Base-by-base conservation (phyloP, 2,888 invertebrate species). In the Chrysopilus asiliformis region DNA sequence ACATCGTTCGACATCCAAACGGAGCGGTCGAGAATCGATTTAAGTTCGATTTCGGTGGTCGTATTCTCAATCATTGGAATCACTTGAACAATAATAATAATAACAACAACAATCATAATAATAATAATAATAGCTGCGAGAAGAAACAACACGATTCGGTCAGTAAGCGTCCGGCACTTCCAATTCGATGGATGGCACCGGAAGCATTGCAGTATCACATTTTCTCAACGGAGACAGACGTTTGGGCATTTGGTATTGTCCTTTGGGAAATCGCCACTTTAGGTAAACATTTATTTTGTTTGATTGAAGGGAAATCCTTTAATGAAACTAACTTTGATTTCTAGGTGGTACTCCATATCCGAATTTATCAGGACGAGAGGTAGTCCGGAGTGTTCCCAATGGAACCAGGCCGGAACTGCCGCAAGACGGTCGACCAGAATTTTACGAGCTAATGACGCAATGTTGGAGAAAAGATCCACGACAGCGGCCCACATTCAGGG, bases 181-280 rank as follows among this genome's bases (percentile, higher is more conserved):
- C 63, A 6, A 62, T 63, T 20, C 51, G 62, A 16, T 86, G 86
- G 86, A 86, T 86, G 85, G 82, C 85, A 3, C 85, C 86, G 1
- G 86, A 86, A 58, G 78, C 83, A 0, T 60, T 86, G 43, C 71
- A 79, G 33, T 82, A 79, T 55, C 79, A 81, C 41, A 69, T 81
- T 28, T 82, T 84, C 59, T 83, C 81, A 39, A 79, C 79, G 19
- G 80, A 82, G 54, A 79, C 81, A 1, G 86, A 87, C 50, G 82
- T 86, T 4, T 87, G 86, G 86, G 82, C 85, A 22, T 86, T 82
- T 52, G 86, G 86, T 13, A 82, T 87, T 34, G 68, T 86, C 26
- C 68, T 86, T 48, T 87, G 86, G 86, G 86, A 87, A 64, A 84
- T 86, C 42, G 82, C 85, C 26, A 85, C 86, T 7, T 67, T 86